These are phyloP conservation scores for Stomatorhinus ivindoensis DNA, from an alignment of 2,113 vertebrate species.

Conservation along the genomic window DNA sequence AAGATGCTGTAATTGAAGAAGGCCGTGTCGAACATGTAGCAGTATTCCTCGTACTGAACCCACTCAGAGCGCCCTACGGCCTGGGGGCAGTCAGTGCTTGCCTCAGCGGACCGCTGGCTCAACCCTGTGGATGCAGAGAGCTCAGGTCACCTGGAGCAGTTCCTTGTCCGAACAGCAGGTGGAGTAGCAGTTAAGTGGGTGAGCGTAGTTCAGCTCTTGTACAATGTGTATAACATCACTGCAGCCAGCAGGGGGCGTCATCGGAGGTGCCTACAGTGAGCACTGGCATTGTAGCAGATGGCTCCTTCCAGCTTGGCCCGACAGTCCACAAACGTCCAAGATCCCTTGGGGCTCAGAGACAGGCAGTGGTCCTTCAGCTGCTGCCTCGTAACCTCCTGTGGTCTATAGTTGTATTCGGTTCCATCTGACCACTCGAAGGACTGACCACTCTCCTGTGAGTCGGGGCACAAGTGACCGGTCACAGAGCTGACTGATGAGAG, in stretches of 20 bases:
- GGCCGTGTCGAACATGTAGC: slow-evolving; percentile 70
- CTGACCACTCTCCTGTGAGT: neutral
- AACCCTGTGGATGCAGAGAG: slow-evolving; percentile 15
- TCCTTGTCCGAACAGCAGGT: neutral
- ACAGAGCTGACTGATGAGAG: neutral
- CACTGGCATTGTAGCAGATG: slow-evolving; percentile 71
- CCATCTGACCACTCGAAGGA: slow-evolving; percentile 89
- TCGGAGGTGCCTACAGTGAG: slow-evolving; percentile 44
- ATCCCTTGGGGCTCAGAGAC: slow-evolving; percentile 64
- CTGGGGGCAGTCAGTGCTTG: slow-evolving; percentile 60
- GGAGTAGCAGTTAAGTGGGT: neutral
- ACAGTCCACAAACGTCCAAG: slow-evolving; percentile 70
- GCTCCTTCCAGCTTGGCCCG: slow-evolving; percentile 64
- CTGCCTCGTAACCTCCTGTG: slow-evolving; percentile 43
- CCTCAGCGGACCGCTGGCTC: neutral
- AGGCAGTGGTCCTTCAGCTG: slow-evolving; percentile 63
- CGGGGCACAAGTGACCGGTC: neutral
- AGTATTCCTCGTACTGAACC: slow-evolving; percentile 70
- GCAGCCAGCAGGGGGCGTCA: neutral
- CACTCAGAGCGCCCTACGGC: slow-evolving; percentile 52
- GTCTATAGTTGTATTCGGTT: slow-evolving; percentile 60
- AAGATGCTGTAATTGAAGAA: slow-evolving; percentile 75
- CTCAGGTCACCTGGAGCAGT: neutral
- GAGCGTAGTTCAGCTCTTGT: neutral
- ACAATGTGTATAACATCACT: neutral